Evolutionary conservation across 2,113 vertebrate genomes (phyloP).

Genomic region (Fulmarus glacialis): DNA sequence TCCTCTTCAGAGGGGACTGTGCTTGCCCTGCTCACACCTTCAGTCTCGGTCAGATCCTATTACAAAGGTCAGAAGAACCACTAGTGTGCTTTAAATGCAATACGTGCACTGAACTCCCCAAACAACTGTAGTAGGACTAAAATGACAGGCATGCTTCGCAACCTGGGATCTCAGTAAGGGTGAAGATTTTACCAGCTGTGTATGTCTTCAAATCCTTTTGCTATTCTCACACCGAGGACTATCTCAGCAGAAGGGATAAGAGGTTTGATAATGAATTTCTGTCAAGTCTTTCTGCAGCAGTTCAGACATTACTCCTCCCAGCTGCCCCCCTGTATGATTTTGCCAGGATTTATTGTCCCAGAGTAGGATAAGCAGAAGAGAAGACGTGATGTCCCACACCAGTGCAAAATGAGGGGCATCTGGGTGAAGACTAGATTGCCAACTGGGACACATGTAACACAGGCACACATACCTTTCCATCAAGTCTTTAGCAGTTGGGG

Average conservation of each 20-base stretch:
- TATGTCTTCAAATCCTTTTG: background rate
- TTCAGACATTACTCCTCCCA: background rate
- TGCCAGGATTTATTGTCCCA: background rate
- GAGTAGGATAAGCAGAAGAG: background rate
- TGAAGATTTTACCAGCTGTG: background rate
- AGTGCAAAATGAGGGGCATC: background rate
- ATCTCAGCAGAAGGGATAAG: background rate
- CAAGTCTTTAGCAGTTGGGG: background rate
- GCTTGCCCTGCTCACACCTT: background rate
- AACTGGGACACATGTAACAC: background rate
- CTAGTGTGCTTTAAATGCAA: background rate
- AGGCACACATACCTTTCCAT: background rate
- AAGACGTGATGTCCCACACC: background rate
- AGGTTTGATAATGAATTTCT: background rate
- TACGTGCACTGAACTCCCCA: background rate
- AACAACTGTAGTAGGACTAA: background rate
- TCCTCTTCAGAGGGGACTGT: background rate
- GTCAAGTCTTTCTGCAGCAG: background rate
- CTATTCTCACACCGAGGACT: background rate
- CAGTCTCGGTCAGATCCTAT: background rate
- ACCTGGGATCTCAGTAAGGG: background rate
- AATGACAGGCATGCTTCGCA: background rate
- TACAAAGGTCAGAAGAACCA: background rate
- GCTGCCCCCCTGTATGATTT: fast-evolving
- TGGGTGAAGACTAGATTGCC: background rate